Conservation (phyloP, 2,113 vertebrate genomes). For the Numida meleagris region DNA sequence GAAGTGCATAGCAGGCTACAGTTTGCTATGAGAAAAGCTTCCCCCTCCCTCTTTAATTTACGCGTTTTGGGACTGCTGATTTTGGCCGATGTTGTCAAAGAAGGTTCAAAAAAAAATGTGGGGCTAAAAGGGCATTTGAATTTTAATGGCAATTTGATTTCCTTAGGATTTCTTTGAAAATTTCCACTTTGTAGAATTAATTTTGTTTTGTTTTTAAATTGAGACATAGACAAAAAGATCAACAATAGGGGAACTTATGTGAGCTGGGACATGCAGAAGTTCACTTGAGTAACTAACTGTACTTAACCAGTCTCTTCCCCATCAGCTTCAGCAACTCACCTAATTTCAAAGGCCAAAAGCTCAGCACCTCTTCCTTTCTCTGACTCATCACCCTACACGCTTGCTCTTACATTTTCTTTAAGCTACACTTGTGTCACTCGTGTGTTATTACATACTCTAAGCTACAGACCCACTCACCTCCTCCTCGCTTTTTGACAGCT, state of each 20-base stretch:
- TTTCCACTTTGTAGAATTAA: background rate
- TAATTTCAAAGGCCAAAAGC: background rate
- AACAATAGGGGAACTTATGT: background rate
- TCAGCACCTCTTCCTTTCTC: background rate
- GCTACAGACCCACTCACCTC: background rate
- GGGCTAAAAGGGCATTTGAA: background rate
- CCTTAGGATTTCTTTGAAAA: constrained; percentile 14
- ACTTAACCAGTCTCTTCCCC: background rate
- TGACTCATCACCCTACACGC: background rate
- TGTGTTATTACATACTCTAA: background rate
- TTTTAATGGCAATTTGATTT: background rate
- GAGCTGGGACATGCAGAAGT: background rate
- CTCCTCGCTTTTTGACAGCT: background rate
- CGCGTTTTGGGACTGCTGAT: background rate
- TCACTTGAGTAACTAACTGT: background rate
- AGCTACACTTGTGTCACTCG: background rate
- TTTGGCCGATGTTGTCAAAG: background rate
- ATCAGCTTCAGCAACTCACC: background rate
- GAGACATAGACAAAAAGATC: background rate
- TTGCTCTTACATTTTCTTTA: background rate
- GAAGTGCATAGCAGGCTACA: background rate
- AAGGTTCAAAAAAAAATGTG: background rate
- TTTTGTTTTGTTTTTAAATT: background rate
- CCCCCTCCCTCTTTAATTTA: background rate
- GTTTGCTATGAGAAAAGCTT: background rate